Evolutionary conservation across 1,140 invertebrate genomes (phyloP).

Genomic region (Carcinoscorpius rotundicauda): DNA sequence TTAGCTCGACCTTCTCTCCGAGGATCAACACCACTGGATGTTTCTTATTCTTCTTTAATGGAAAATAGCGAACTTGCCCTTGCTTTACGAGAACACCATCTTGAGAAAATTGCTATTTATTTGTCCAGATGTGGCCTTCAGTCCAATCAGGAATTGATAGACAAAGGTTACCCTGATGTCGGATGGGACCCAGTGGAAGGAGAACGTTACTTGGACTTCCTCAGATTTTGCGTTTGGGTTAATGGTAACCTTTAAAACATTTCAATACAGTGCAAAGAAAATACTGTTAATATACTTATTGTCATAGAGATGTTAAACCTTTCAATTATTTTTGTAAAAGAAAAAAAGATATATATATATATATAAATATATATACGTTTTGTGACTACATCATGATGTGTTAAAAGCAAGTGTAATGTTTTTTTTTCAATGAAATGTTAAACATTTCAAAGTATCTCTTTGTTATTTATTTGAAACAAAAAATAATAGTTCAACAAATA

Average conservation of each 20-base stretch:
- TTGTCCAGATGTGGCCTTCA: constrained; percentile 91
- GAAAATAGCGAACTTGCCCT: constrained; percentile 99
- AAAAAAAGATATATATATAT: no score
- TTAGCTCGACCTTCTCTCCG: constrained; percentile 74
- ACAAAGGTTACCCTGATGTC: constrained; percentile 97
- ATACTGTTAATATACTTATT: no score
- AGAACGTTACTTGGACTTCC: constrained; percentile 94
- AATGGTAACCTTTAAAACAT: constrained; percentile 42
- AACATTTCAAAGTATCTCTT: no score
- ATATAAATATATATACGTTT: no score
- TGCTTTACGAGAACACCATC: constrained; percentile 88
- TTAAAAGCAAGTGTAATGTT: no score
- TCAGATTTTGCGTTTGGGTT: constrained; percentile 99
- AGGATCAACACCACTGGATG: constrained; percentile 95
- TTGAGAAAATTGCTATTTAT: constrained; percentile 97
- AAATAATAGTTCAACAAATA: no score
- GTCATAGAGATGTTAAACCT: no score
- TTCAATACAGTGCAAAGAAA: no score
- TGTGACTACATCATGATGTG: no score
- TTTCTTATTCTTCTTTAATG: constrained; percentile 98
- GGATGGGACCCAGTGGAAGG: constrained; percentile 99
- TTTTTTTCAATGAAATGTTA: no score
- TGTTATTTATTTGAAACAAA: no score
- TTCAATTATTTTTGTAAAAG: no score
- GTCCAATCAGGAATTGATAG: constrained; percentile 91